Evolutionary conservation across 2,113 vertebrate genomes (phyloP).

Genomic region (Corvus moneduloides): DNA sequence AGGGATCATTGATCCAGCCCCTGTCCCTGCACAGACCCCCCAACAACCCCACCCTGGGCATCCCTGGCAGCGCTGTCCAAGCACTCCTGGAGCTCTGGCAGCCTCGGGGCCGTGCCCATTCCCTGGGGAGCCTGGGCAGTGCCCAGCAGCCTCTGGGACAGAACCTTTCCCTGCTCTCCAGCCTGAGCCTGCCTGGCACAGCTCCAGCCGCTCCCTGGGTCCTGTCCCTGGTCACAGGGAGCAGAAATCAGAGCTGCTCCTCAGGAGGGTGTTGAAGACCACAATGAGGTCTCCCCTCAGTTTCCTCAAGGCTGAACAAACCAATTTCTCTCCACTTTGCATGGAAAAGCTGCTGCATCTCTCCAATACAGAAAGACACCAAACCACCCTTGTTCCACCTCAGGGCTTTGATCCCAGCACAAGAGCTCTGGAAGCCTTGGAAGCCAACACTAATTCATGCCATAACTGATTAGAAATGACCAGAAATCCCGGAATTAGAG

Average conservation of each 20-base stretch:
- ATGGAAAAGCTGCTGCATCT: background rate
- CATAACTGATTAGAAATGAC: background rate
- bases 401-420: background rate
- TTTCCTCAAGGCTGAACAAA: background rate
- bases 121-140: background rate
- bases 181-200: accelerated
- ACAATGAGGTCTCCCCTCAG: background rate
- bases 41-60: background rate
- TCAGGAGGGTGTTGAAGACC: background rate
- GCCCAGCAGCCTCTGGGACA: background rate
- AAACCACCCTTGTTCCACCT: background rate
- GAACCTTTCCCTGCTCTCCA: accelerated
- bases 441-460: background rate
- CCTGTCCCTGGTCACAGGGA: background rate
- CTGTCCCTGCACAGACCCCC: accelerated
- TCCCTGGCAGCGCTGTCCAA: background rate
- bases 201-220: background rate
- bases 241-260: background rate
- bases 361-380: background rate
- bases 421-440: background rate
- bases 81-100: background rate
- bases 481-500: accelerated
- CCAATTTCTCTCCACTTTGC: background rate
- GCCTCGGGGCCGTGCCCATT: background rate
- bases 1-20: accelerated